phyloP scores from a whole-genome alignment of 2,888 invertebrate genomes.

The Ophraella communa region DNA sequence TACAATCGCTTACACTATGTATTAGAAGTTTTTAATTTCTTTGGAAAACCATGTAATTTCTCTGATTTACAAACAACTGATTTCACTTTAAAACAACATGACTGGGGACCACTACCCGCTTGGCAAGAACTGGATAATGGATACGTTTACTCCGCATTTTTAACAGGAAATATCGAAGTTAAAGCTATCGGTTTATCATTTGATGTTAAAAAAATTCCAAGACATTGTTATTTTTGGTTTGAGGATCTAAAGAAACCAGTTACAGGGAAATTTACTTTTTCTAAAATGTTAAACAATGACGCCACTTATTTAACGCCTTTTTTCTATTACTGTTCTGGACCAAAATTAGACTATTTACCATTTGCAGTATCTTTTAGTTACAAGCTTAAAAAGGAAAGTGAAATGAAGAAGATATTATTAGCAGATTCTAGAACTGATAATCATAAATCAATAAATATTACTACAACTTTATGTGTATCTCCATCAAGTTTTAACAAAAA shows the following conservation, averaged over 20 bases:
- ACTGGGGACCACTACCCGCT: constrained; percentile 69
- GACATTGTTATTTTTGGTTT: constrained; percentile 73
- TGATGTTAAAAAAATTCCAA: constrained; percentile 65
- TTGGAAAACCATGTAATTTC: constrained; percentile 72
- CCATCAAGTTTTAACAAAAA: constrained; percentile 67
- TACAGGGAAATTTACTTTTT: constrained; percentile 70
- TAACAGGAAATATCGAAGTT: constrained; percentile 64
- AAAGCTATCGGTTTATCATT: constrained; percentile 69
- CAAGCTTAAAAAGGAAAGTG: constrained; percentile 44
- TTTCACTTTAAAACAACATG: constrained; percentile 64
- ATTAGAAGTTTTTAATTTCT: constrained; percentile 84
- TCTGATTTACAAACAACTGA: constrained; percentile 55
- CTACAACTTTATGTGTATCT: constrained; percentile 69
- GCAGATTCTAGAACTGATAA: constrained; percentile 36
- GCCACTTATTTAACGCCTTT: constrained; percentile 55
- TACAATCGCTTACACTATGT: constrained; percentile 85
- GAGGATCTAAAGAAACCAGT: constrained; percentile 66
- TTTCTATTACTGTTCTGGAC: constrained; percentile 63
- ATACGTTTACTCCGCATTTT: constrained; percentile 73
- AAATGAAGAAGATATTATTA: constrained; percentile 49
- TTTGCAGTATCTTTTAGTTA: constrained; percentile 63
- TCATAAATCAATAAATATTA: constrained; percentile 55
- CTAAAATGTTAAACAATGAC: constrained; percentile 61
- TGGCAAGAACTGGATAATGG: constrained; percentile 72
- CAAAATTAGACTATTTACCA: constrained; percentile 61